These are phyloP conservation scores for Leptonema lineaticorne DNA, from an alignment of 1,140 invertebrate species.

Conservation along the genomic window DNA sequence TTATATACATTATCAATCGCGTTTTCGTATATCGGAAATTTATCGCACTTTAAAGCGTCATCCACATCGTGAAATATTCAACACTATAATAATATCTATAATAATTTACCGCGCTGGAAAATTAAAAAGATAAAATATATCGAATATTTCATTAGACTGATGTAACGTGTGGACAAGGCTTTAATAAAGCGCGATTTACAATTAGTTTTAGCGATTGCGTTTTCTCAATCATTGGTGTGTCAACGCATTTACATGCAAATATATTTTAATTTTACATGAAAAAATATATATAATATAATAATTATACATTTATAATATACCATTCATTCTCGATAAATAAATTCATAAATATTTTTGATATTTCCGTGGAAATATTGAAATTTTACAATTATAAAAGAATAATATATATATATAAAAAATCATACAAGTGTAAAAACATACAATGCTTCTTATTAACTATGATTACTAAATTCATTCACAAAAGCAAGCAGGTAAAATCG, in stretches of 20 bases:
- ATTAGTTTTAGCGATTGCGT: neutral
- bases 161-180: too few relatives aligned
- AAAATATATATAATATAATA: conserved; percentile 9
- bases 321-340: neutral
- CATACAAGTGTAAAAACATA: neutral
- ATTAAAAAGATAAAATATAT: too few relatives aligned
- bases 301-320: too few relatives aligned
- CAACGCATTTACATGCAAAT: neutral
- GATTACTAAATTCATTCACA: conserved; percentile 35
- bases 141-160: too few relatives aligned
- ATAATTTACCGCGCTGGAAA: too few relatives aligned
- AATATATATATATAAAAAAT: neutral
- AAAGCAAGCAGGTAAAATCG: conserved; percentile 36
- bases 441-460: conserved; percentile 19
- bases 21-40: conserved; percentile 8
- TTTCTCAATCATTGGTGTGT: conserved; percentile 15
- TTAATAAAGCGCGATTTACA: neutral
- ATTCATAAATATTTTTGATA: too few relatives aligned
- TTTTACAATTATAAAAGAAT: too few relatives aligned
- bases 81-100: too few relatives aligned
- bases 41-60: too few relatives aligned
- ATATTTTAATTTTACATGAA: conserved; percentile 7
- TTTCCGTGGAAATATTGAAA: too few relatives aligned
- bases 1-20: conserved; percentile 13
- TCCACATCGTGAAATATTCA: too few relatives aligned